phyloP scores from a whole-genome alignment of 2,797 vertebrate genomes.

The Monodelphis domestica region DNA sequence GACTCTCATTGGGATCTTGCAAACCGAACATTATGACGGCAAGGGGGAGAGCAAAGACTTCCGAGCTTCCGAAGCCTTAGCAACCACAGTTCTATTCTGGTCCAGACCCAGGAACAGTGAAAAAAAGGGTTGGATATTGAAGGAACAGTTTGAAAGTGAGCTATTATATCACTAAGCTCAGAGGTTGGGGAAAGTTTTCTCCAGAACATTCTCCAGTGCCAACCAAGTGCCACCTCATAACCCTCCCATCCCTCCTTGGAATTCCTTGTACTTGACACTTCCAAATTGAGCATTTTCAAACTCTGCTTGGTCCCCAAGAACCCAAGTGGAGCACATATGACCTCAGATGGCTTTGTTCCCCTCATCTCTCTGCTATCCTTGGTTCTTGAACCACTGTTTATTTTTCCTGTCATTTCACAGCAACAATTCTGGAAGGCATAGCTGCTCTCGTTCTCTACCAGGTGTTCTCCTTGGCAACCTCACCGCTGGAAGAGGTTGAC shows the following conservation, averaged over 20 bases:
- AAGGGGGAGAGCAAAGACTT: conserved; percentile 23
- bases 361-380: conserved; percentile 49
- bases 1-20: conserved; percentile 44
- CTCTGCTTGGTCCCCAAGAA: background rate
- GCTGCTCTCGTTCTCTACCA: conserved; percentile 68
- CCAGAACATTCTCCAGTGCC: background rate
- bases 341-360: conserved; percentile 37
- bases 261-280: background rate
- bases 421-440: conserved; percentile 79
- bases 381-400: conserved; percentile 37
- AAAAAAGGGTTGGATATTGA: background rate
- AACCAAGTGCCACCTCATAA: background rate
- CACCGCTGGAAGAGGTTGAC: conserved; percentile 65
- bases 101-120: background rate
- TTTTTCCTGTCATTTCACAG: conserved; percentile 61
- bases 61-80: background rate
- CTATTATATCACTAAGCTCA: background rate
- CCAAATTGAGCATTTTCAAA: conserved; percentile 33
- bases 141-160: background rate
- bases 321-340: conserved; percentile 12
- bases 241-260: background rate
- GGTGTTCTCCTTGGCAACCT: conserved; percentile 73
- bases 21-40: conserved; percentile 35
- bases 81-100: background rate
- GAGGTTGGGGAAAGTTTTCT: background rate